A percentile compares a stretch with the other conserved stretches of the same genome.
Conservation (phyloP, 2,113 vertebrate species). For the Trinectes maculatus region DNA sequence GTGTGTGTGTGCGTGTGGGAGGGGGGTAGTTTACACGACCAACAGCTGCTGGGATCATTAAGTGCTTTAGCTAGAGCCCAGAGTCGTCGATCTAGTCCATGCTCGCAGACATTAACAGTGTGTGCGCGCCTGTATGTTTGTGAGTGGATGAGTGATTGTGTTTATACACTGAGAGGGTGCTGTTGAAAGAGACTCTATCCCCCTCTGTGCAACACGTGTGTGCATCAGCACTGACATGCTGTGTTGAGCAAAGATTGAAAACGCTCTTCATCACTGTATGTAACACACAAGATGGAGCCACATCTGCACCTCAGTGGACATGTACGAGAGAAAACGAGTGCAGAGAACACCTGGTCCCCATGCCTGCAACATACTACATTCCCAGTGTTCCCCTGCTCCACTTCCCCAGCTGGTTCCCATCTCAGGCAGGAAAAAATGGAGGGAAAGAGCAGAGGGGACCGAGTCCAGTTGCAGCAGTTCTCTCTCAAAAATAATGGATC, state of each 20-base stretch:
- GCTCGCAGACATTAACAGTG: slow-evolving; percentile 39
- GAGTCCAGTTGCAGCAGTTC: background rate
- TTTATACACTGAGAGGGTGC: slow-evolving; percentile 50
- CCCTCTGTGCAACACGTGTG: slow-evolving; percentile 24
- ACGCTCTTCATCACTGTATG: background rate
- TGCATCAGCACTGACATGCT: slow-evolving; percentile 6
- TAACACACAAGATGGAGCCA: background rate
- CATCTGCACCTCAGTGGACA: background rate
- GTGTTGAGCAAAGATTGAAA: slow-evolving; percentile 1
- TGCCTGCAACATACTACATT: slow-evolving; percentile 29
- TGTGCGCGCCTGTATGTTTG: slow-evolving; percentile 27
- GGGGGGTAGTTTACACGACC: slow-evolving; percentile 69
- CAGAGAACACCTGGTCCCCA: slow-evolving; percentile 52
- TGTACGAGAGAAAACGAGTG: slow-evolving; percentile 14
- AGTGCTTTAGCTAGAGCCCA: slow-evolving; percentile 52
- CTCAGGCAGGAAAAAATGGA: slow-evolving; percentile 17
- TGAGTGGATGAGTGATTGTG: slow-evolving; percentile 37
- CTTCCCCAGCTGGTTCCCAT: slow-evolving; percentile 71
- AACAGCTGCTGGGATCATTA: slow-evolving; percentile 81
- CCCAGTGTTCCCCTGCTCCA: slow-evolving; percentile 23
- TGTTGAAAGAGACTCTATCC: slow-evolving; percentile 39
- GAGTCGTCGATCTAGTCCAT: slow-evolving; percentile 42
- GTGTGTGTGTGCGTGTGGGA: slow-evolving; percentile 22
- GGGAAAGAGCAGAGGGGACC: background rate
- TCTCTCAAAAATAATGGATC: background rate